Base-by-base conservation (phyloP, 1,140 invertebrate genomes). In the Holcopasites calliopsidis region DNA sequence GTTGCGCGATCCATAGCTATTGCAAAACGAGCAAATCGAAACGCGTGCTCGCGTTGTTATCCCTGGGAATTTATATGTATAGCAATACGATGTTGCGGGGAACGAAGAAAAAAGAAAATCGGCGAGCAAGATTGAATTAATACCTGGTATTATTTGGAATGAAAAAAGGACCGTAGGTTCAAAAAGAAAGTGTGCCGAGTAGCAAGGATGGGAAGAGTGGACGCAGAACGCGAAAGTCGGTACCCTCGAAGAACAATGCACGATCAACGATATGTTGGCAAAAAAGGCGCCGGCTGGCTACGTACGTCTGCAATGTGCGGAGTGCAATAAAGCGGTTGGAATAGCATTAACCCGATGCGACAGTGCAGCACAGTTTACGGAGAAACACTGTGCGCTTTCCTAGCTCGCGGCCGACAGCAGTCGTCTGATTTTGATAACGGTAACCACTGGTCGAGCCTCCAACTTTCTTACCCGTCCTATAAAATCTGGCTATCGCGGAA, bases 351-450 rank as follows among this genome's bases (percentile, higher is more conserved):
- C 21, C 60, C 44, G 16, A 58, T 71, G 77, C 72, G 80, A 76
- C 77, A 80, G 65, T n/a, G n/a, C 62, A 61, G 66, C 57, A 28
- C 40, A 42, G 75, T 69, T 71, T 68, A 47, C 50, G 57, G 52
- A 26, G n/a, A n/a, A n/a, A n/a, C 68, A 13, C 23, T 26, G 66
- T 69, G 68, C 64, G 35, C 74, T 82, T 81, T 77, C 80, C 74
- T 77, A 76, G 57, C 61, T 50, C 35, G 11, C 70, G 52, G n/a
- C 28, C 57, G 42, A 47, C 38, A 47, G n/a, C 60, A 28, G n/a
- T 33, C 60, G 42, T 40, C 42, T 44, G 35, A 80, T 80, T 76
- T 76, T 61, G 66, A 82, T 80, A 80, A 81, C 64, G 58, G 78
- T 65, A 26, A 68, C 64, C n/a, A n/a, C n/a, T n/a, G n/a, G n/a